Evolutionary conservation across 2,113 vertebrate genomes (phyloP), one percentile per base, ranked within the genome.

Genomic region (Phocoena phocoena): DNA sequence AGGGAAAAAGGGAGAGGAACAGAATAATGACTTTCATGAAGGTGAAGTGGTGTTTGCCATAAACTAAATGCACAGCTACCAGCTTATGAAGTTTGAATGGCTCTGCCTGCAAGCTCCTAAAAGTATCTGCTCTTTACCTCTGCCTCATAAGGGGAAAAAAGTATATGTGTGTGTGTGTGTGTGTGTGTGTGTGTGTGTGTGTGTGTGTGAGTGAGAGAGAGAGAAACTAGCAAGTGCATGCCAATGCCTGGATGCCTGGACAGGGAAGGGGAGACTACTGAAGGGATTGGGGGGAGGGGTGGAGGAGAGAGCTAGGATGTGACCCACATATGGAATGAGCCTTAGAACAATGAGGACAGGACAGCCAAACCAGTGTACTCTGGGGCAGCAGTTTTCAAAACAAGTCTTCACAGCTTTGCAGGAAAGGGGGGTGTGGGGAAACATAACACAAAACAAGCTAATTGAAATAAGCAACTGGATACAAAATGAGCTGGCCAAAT

Each of bases 241-340:
- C 55, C 80, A 41, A 58, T 82, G 80, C 55, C 25, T 82, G 80
- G n/a, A 82, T 67, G 92, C 83, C 68, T 58, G 68, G 21, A 82
- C 36, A 79, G 25, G 71, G 62, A 28, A 31, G 68, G 47, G 53
- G 89, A 73, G 58, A 26, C 10, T 53, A 62, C 63, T 33, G 53
- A 83, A 96, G 95, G 96, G 95, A 65, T 71, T 53, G 1, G 89
- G 90, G 97, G 96, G 98, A 96, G 97, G 93, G 90, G 98, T 96
- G 96, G 97, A 98, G 97, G 97, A 96, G 95, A 98, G 97, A 23
- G 92, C 93, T 97, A 97, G 97, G 98, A 98, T 99, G 99, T 98
- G 98, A 99, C 98, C 98, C 98, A 99, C 98, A 99, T 99, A 98
- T 98, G 98, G 98, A 99, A 99, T 99, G 98, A 99, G 98, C 97